Evolutionary conservation across 2,888 invertebrate species (phyloP).

Genomic region (Fabriciana adippe): DNA sequence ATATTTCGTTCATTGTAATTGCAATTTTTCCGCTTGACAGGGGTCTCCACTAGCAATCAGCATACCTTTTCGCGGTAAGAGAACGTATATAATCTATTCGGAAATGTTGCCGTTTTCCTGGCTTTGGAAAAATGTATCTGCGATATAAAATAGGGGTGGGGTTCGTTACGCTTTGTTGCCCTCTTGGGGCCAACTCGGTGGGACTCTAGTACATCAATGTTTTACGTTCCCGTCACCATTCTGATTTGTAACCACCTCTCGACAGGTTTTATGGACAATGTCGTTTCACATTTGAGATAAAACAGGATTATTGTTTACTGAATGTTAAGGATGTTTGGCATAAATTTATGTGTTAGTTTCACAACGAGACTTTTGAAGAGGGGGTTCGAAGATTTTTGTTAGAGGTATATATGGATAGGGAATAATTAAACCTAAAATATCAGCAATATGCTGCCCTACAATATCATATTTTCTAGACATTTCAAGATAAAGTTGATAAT

Average conservation of each 20-base stretch:
- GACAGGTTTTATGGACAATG: constrained; percentile 58
- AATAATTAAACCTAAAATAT: background rate
- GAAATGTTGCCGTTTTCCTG: constrained; percentile 60
- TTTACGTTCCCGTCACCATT: constrained; percentile 73
- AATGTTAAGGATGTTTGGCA: background rate
- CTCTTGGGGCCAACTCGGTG: constrained; percentile 66
- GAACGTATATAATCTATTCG: constrained; percentile 74
- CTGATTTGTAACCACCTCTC: constrained; percentile 74
- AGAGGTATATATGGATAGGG: too few species aligned
- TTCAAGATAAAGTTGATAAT: too few species aligned
- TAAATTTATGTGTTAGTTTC: background rate
- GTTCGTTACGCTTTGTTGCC: constrained; percentile 80
- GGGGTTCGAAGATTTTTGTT: too few species aligned
- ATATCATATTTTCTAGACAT: too few species aligned
- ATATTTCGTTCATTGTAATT: constrained; percentile 42
- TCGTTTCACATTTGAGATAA: constrained; percentile 59
- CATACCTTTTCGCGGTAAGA: constrained; percentile 57
- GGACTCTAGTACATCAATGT: constrained; percentile 67
- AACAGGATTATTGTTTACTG: constrained; percentile 66
- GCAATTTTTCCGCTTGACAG: constrained; percentile 47
- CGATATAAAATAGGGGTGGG: constrained; percentile 70
- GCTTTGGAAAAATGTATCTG: constrained; percentile 73
- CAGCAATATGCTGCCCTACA: background rate
- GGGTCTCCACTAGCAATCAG: constrained; percentile 58
- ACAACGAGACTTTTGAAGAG: background rate